Evolutionary conservation across 2,888 invertebrate genomes (phyloP).

Genomic region (Horisme vitalbata): DNA sequence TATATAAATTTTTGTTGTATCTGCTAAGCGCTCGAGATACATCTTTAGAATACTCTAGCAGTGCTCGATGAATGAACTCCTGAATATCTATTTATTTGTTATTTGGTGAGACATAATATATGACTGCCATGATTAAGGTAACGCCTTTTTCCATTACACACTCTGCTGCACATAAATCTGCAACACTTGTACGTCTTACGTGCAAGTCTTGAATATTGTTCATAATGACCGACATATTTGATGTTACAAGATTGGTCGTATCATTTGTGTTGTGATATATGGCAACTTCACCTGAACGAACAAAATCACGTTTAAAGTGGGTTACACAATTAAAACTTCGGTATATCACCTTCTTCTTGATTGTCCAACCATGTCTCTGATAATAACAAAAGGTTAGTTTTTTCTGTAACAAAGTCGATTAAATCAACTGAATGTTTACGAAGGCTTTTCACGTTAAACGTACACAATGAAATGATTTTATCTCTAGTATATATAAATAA

Average conservation of each 20-base stretch:
- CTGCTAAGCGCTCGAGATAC: conserved; percentile 25
- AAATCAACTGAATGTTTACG: no score
- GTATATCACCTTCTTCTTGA: no score
- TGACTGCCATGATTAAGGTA: conserved; percentile 20
- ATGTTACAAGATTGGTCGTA: conserved; percentile 16
- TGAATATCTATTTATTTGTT: conserved; percentile 23
- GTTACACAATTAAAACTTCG: no score
- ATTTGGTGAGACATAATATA: conserved; percentile 27
- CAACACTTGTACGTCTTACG: conserved; percentile 18
- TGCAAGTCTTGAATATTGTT: conserved; percentile 7
- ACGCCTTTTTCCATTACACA: conserved; percentile 25
- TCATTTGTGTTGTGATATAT: conserved; percentile 12
- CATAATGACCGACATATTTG: conserved; percentile 8
- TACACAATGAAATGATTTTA: no score
- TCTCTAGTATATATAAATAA: no score
- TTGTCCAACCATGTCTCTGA: no score
- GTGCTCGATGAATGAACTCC: conserved; percentile 27
- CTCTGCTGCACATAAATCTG: conserved; percentile 20
- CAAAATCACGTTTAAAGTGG: no score
- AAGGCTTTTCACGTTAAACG: no score
- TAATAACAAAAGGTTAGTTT: no score
- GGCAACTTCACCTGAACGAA: no score
- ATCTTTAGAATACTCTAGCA: conserved; percentile 27
- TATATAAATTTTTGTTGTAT: conserved; percentile 10
- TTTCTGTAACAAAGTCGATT: no score